Conservation (phyloP, 2,888 invertebrate genomes). For the Polia nebulosa region DNA sequence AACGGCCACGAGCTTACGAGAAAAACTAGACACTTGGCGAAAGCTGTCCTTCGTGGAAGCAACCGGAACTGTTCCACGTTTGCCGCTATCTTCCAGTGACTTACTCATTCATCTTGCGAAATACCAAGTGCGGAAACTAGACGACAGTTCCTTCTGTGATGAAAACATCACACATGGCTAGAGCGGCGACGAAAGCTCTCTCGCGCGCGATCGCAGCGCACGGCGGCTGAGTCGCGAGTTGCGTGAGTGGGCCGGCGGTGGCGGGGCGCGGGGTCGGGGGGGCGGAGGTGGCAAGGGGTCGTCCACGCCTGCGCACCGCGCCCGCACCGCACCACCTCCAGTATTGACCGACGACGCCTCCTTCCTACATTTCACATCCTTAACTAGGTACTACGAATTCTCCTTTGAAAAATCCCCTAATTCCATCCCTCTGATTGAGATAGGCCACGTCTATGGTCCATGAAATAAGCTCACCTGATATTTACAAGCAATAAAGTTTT, state of each 20-base stretch:
- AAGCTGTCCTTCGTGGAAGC: conserved; percentile 78
- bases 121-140: conserved; percentile 74
- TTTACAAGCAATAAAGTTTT: conserved; percentile 65
- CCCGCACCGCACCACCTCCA: conserved; percentile 89
- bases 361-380: conserved; percentile 90
- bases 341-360: conserved; percentile 91
- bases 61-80: conserved; percentile 69
- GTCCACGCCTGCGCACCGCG: conserved; percentile 86
- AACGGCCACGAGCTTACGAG: conserved; percentile 88
- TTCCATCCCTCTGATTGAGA: conserved; percentile 84
- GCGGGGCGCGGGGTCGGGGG: conserved; percentile 78
- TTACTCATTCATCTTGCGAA: conserved; percentile 81
- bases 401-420: conserved; percentile 89
- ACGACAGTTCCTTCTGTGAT: conserved; percentile 84
- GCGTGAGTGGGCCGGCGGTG: conserved; percentile 83
- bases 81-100: conserved; percentile 62
- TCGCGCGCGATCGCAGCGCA: conserved; percentile 88
- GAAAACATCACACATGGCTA: conserved; percentile 90
- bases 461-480: conserved; percentile 71
- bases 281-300: conserved; percentile 71
- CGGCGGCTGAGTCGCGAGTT: conserved; percentile 90
- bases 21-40: conserved; percentile 87
- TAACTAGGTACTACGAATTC: conserved; percentile 89
- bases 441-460: conserved; percentile 82
- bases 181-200: conserved; percentile 78